Evolutionary conservation across 2,888 invertebrate genomes (phyloP).

Genomic region (Campoplex capitator): DNA sequence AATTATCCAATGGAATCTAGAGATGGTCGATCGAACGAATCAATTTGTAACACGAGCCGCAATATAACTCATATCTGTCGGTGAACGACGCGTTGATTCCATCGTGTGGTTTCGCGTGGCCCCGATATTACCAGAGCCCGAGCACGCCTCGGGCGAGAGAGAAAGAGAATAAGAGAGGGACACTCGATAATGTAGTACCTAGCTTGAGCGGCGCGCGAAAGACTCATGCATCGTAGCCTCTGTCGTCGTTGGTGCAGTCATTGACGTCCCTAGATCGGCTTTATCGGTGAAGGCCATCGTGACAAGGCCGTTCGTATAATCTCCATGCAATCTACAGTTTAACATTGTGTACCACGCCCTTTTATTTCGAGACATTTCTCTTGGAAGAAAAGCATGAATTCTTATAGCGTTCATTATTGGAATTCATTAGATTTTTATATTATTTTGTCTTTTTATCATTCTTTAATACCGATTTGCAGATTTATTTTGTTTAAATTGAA

Average conservation of each 20-base stretch:
- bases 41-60: slow-evolving; percentile 56
- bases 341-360: slow-evolving; percentile 14
- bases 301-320: slow-evolving; percentile 49
- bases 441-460: background rate
- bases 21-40: slow-evolving; percentile 54
- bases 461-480: background rate
- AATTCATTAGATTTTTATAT: background rate
- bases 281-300: slow-evolving; percentile 69
- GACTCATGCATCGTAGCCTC: slow-evolving; percentile 59
- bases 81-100: slow-evolving; percentile 16
- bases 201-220: slow-evolving; percentile 64
- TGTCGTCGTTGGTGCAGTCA: slow-evolving; percentile 60
- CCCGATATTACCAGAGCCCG: slow-evolving; percentile 11
- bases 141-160: slow-evolving; percentile 54
- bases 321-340: slow-evolving; percentile 40
- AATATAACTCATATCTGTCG: slow-evolving; percentile 43
- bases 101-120: slow-evolving; percentile 36
- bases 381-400: background rate
- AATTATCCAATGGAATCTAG: slow-evolving; percentile 54
- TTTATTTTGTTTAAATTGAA: background rate
- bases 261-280: slow-evolving; percentile 66
- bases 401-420: background rate
- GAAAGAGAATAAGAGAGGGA: no score
- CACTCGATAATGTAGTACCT: slow-evolving; percentile 57
- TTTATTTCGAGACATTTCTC: background rate